Base-by-base conservation (phyloP, 2,113 vertebrate species). In the Vireo altiloquus region DNA sequence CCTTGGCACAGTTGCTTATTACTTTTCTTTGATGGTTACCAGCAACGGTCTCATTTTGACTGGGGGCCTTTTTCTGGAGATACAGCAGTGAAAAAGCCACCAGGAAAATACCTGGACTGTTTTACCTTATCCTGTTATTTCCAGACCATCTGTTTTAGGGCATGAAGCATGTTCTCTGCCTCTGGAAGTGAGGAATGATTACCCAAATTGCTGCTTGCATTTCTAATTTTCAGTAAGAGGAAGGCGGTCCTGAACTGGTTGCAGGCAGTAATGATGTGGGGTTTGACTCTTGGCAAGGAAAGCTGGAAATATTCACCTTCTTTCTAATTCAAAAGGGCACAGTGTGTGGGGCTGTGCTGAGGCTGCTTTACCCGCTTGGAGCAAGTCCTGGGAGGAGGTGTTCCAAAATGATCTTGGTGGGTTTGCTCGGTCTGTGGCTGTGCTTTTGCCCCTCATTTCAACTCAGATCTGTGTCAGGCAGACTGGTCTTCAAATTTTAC, bases 111-210 rank as follows among this genome's bases (percentile, higher is more conserved):
- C 68, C 71, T 79, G 57, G 21, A 14, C 49, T 59, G 27, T 53
- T 95, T 80, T 83, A 16, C 52, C 28, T 82, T 46, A 49, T 23
- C 17, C 22, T 89, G 40, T 69, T 75, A 27, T 83, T 57, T 35
- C 46, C 64, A 82, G n/a, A 49, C 54, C 18, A 5, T 60, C 64
- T 78, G 57, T 16, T 90, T 83, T 59, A 66, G 50, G 33, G 27
- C 23, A 27, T 6, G 27, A 82, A 82, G n/a, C 31, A 14, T 11
- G 16, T 53, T 72, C 54, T 59, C 37, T 92, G 50, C 54, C 42
- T 76, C 53, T 95, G 66, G 37, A 94, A 76, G 31, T 50, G n/a
- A 76, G 59, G 69, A 89, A 87, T 59, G 74, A 70, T 95, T 90
- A 79, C 52, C 50, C 47, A 63, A 91, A 88, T 9, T 76, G 15